These are phyloP conservation scores for Drosophila bocqueti DNA, from an alignment of 1,140 invertebrate genomes.

Conservation along the genomic window DNA sequence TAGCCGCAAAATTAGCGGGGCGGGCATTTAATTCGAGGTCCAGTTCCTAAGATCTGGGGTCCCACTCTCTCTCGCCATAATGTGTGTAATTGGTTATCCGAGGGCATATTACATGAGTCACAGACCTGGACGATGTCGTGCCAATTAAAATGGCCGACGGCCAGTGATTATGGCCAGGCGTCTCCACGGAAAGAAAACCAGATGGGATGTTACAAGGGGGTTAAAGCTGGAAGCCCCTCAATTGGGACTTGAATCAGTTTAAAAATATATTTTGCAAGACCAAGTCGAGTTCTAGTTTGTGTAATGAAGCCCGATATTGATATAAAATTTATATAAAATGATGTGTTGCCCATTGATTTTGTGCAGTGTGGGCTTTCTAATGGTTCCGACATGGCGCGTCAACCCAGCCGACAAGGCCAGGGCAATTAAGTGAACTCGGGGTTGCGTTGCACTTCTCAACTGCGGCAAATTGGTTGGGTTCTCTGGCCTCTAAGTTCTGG, in stretches of 20 bases:
- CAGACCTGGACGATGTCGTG: slow-evolving; percentile 72
- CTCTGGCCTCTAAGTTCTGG: slow-evolving; percentile 18
- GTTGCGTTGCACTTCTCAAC: slow-evolving; percentile 43
- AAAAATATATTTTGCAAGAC: background rate
- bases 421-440: slow-evolving; percentile 52
- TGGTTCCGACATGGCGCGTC: slow-evolving; percentile 70
- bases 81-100: slow-evolving; percentile 64
- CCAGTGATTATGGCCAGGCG: slow-evolving; percentile 70
- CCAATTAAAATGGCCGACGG: slow-evolving; percentile 70
- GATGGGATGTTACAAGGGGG: background rate
- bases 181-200: slow-evolving; percentile 9
- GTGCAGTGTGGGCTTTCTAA: slow-evolving; percentile 52
- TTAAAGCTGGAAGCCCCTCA: background rate
- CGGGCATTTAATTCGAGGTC: slow-evolving; percentile 51
- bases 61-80: slow-evolving; percentile 7
- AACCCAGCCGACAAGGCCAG: slow-evolving; percentile 43
- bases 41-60: slow-evolving; percentile 41
- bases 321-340: background rate
- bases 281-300: background rate
- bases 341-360: background rate
- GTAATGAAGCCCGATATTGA: background rate
- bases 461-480: slow-evolving; percentile 62
- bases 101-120: slow-evolving; percentile 63
- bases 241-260: background rate
- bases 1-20: slow-evolving; percentile 68